phyloP scores from a whole-genome alignment of 2,888 invertebrate species.

The Drosophila greeni region DNA sequence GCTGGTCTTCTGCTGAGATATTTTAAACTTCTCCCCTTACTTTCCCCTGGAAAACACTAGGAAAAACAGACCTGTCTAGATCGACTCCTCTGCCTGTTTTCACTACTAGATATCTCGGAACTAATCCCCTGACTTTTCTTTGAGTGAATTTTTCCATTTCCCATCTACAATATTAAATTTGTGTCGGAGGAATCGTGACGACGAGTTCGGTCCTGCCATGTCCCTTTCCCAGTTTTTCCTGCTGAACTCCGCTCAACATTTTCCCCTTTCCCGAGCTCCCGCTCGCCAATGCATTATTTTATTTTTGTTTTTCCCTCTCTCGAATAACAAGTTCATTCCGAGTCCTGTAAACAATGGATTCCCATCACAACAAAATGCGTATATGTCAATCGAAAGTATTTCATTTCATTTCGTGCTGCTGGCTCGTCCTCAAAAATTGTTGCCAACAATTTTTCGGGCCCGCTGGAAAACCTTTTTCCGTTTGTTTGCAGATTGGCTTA shows the following conservation, averaged over 20 bases:
- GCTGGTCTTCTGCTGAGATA: too few species aligned
- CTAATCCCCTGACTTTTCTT: constrained; percentile 8
- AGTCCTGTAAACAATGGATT: constrained; percentile 43
- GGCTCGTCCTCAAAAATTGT: constrained; percentile 34
- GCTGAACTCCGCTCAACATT: constrained; percentile 23
- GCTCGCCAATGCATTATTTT: constrained; percentile 36
- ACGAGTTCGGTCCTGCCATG: constrained; percentile 19
- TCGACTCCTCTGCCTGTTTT: neutral
- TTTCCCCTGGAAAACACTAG: neutral
- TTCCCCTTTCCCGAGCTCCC: neutral
- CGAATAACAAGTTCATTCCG: constrained; percentile 57
- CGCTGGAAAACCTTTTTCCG: constrained; percentile 18
- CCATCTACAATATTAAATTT: constrained; percentile 43
- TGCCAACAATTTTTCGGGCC: constrained; percentile 20
- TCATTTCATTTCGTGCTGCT: constrained; percentile 32
- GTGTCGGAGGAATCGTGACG: constrained; percentile 32
- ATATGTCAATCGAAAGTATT: constrained; percentile 46
- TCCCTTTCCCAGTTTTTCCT: constrained; percentile 13
- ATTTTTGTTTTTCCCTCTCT: constrained; percentile 27
- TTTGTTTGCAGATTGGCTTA: constrained; percentile 45
- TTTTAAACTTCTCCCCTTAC: too few species aligned
- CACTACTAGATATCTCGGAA: neutral
- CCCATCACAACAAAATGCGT: constrained; percentile 43
- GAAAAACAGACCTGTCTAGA: neutral
- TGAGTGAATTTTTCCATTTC: constrained; percentile 26